Conservation (phyloP, 2,113 vertebrate species). For the Chaetodon auriga region DNA sequence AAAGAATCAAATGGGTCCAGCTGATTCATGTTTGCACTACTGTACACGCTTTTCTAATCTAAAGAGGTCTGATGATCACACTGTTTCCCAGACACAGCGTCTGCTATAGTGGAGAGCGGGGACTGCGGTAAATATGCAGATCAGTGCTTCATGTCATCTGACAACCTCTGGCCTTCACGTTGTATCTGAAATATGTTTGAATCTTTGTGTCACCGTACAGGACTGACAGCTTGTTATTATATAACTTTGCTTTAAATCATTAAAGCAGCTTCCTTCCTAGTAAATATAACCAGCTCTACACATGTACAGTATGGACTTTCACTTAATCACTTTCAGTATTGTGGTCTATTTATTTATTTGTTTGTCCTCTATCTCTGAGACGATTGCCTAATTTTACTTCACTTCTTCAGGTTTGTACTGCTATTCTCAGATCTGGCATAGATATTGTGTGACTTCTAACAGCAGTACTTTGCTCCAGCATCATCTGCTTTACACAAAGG, state of each 20-base stretch:
- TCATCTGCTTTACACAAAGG: neutral
- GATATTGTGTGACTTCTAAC: neutral
- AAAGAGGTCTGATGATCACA: conserved; percentile 1
- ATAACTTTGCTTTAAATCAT: neutral
- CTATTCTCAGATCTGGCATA: neutral
- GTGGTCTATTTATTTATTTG: neutral
- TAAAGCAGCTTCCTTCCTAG: neutral
- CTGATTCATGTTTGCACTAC: neutral
- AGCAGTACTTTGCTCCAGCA: neutral
- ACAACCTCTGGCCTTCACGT: neutral
- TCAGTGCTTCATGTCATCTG: neutral
- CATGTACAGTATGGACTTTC: neutral
- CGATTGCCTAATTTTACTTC: neutral
- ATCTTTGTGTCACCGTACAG: neutral
- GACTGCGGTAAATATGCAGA: neutral
- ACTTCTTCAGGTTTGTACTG: neutral
- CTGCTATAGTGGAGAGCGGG: neutral
- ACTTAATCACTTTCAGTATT: neutral
- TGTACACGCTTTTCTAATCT: conserved; percentile 4
- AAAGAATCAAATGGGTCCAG: neutral
- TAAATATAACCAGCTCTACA: neutral
- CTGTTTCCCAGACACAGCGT: neutral
- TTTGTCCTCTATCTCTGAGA: neutral
- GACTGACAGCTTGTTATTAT: neutral
- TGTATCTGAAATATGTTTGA: neutral